Conservation (phyloP, 2,797 vertebrate species). For the Clamator glandarius region DNA sequence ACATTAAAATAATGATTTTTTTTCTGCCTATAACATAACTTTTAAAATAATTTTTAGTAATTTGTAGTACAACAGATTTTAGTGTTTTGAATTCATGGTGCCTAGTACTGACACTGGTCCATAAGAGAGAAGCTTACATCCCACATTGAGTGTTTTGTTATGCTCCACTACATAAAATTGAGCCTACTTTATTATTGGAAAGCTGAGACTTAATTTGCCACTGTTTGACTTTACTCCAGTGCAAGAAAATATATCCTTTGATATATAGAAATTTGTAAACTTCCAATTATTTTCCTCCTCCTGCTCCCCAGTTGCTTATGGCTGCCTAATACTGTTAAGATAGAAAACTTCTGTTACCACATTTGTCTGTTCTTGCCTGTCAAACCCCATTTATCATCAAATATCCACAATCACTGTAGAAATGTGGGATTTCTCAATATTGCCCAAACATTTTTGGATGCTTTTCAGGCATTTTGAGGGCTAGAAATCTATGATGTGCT, state of each 20-base stretch:
- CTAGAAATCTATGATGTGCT: not conserved
- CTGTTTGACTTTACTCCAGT: fast-evolving
- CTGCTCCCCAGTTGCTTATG: not conserved
- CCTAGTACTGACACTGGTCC: not conserved
- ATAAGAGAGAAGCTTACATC: not conserved
- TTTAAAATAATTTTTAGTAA: not conserved
- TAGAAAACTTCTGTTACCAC: not conserved
- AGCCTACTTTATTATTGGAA: not conserved
- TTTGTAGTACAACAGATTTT: not conserved
- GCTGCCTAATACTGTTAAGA: not conserved
- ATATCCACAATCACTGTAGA: not conserved
- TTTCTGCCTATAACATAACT: not conserved
- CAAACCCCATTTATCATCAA: not conserved
- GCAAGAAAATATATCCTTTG: not conserved
- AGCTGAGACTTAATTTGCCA: not conserved
- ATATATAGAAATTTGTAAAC: not conserved
- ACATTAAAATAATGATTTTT: fast-evolving
- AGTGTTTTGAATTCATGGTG: not conserved
- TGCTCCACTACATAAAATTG: not conserved
- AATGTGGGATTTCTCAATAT: not conserved
- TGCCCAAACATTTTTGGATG: not conserved
- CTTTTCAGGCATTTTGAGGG: constrained; percentile 1
- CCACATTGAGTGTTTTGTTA: not conserved
- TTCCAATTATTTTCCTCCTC: not conserved
- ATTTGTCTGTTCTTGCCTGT: not conserved